These are phyloP conservation scores for Neodiprion virginianus DNA, from an alignment of 1,140 invertebrate species.

Conservation along the genomic window DNA sequence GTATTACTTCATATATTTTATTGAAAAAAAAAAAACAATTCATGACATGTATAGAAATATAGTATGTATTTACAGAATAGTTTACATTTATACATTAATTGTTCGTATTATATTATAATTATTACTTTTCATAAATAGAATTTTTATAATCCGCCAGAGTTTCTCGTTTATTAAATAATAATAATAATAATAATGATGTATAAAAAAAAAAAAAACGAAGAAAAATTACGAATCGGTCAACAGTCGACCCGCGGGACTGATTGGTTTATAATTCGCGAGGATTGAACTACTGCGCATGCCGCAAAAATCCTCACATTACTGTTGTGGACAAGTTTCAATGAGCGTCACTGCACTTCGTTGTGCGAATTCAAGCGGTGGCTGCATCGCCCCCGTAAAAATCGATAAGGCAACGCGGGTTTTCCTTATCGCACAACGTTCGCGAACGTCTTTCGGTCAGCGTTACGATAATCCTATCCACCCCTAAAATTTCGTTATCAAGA, in stretches of 20 bases:
- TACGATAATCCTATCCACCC: background rate
- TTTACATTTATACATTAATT: background rate
- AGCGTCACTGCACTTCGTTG: too few relatives aligned
- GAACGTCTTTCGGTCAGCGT: background rate
- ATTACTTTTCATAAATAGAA: too few relatives aligned
- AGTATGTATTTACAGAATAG: background rate
- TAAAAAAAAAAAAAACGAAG: too few relatives aligned
- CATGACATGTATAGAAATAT: too few relatives aligned
- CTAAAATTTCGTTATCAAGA: too few relatives aligned
- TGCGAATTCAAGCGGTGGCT: background rate
- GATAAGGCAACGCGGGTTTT: constrained; percentile 4
- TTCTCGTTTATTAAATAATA: too few relatives aligned
- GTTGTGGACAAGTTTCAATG: too few relatives aligned
- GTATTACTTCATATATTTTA: background rate
- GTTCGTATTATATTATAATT: too few relatives aligned
- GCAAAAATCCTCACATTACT: too few relatives aligned
- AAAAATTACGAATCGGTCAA: background rate
- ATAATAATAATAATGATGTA: too few relatives aligned
- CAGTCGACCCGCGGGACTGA: background rate
- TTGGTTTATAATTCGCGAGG: constrained; percentile 25
- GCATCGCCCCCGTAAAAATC: background rate
- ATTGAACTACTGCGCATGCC: constrained; percentile 39
- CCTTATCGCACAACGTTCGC: background rate
- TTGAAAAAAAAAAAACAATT: background rate
- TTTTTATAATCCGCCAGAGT: too few relatives aligned